phyloP scores from a whole-genome alignment of 2,113 vertebrate genomes.

The Nesoenas mayeri region DNA sequence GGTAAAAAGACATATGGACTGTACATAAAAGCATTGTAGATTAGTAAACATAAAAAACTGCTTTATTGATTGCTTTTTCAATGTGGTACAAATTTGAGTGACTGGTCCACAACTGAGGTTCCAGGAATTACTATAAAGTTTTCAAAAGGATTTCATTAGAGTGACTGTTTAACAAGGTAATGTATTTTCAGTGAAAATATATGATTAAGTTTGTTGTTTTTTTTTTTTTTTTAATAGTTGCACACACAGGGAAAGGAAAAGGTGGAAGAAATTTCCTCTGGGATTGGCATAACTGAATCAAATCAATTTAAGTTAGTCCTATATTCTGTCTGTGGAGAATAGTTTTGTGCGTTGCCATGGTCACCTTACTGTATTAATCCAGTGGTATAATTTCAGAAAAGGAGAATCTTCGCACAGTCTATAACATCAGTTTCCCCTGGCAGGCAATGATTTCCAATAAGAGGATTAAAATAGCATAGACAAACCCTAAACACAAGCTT shows the following conservation, averaged over 20 bases:
- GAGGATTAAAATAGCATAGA: slow-evolving; percentile 5
- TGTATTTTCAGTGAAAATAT: not conserved
- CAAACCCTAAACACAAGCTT: not conserved
- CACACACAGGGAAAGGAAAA: not conserved
- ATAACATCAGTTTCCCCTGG: not conserved
- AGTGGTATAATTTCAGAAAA: slow-evolving; percentile 36
- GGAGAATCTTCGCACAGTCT: slow-evolving; percentile 16
- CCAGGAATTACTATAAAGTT: not conserved
- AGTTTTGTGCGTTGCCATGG: slow-evolving; percentile 26
- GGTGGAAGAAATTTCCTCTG: slow-evolving; percentile 35
- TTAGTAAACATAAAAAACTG: not conserved
- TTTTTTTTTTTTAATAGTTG: not conserved
- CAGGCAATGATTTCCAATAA: slow-evolving; percentile 11
- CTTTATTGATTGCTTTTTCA: not conserved
- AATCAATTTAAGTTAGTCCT: slow-evolving; percentile 35
- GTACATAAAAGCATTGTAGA: not conserved
- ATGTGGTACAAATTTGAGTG: not conserved
- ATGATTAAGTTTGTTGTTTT: not conserved
- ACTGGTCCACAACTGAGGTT: not conserved
- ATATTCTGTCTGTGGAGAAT: slow-evolving; percentile 1
- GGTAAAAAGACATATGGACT: not conserved
- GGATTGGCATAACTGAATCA: slow-evolving; percentile 28
- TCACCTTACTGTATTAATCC: slow-evolving; percentile 21
- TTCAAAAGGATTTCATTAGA: not conserved
- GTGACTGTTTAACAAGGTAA: not conserved